Evolutionary conservation across 2,888 invertebrate genomes (phyloP).

Genomic region (Aporophyla lueneburgensis): DNA sequence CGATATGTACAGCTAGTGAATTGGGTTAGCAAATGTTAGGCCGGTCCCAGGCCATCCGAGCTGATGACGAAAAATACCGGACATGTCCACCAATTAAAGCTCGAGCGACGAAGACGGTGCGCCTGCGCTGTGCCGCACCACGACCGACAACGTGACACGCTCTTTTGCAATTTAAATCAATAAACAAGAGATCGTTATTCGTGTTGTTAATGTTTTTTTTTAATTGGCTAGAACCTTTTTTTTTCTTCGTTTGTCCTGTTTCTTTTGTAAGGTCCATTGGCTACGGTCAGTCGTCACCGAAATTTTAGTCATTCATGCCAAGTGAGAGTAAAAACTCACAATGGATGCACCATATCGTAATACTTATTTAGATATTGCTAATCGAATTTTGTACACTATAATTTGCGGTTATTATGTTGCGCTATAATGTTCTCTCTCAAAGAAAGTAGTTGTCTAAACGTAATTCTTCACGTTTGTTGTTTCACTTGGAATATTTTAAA

Average conservation of each 20-base stretch:
- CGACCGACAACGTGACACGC: slow-evolving; percentile 71
- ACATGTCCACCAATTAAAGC: slow-evolving; percentile 80
- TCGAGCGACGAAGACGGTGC: slow-evolving; percentile 67
- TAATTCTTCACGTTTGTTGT: slow-evolving; percentile 43
- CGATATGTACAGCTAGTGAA: slow-evolving; percentile 64
- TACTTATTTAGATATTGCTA: slow-evolving; percentile 51
- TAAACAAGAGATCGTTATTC: slow-evolving; percentile 79
- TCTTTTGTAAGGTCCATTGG: slow-evolving; percentile 14
- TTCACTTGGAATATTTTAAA: slow-evolving; percentile 51
- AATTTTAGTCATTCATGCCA: slow-evolving; percentile 33
- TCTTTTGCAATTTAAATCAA: slow-evolving; percentile 84
- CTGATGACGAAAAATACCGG: slow-evolving; percentile 71
- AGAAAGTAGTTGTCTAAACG: slow-evolving; percentile 60
- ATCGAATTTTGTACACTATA: slow-evolving; percentile 59
- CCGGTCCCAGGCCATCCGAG: slow-evolving; percentile 72
- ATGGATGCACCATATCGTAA: slow-evolving; percentile 52
- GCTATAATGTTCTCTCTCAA: slow-evolving; percentile 59
- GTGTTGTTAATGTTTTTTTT: slow-evolving; percentile 75
- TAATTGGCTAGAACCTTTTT: slow-evolving; percentile 74
- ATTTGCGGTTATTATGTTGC: slow-evolving; percentile 62
- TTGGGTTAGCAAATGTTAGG: slow-evolving; percentile 75
- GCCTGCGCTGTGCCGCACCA: slow-evolving; percentile 68
- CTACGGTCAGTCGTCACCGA: slow-evolving; percentile 28
- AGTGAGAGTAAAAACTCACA: slow-evolving; percentile 51
- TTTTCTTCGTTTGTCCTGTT: slow-evolving; percentile 33